Evolutionary conservation across 2,888 invertebrate species (phyloP), one percentile per base, ranked within the genome.

Genomic region (Pollenia griseotomentosa): DNA sequence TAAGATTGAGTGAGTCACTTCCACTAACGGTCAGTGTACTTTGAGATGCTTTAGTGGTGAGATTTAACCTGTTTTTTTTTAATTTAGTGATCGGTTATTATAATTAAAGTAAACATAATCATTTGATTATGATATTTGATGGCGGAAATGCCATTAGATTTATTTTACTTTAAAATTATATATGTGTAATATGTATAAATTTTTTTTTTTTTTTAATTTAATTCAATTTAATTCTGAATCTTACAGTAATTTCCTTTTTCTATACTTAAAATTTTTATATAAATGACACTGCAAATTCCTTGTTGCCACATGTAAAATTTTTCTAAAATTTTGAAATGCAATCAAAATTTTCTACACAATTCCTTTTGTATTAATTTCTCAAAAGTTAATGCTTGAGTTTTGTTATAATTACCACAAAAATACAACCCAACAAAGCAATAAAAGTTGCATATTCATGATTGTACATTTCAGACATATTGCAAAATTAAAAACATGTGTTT

Each of bases 361-460:
- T 51, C n/a, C 53, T 11, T 6, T 33, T 48, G 61, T 40, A 19
- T 63, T 77, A 77, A 55, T 70, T 61, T 48, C 3, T n/a, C 55
- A 68, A 80, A 78, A 79, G 80, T 82, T 79, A 70, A 77, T 61
- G 77, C 57, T 66, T 9, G 40, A 63, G n/a, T 55, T 70, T 70
- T 57, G 23, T 14, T 40, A 51, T 63, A 80, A 71, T 63, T 70
- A 55, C n/a, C 11, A 42, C 75, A 53, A n/a, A 46, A 51, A 84
- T 33, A 51, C 46, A 53, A 46, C 14, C 46, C 46, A 57, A 23
- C 19, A 48, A 46, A 48, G 53, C 12, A 40, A 78, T n/a, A 51
- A 84, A 68, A 87, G 55, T 33, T 63, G 78, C 74, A 74, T 57
- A 79, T 78, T 84, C 87, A 84, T 78, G 48, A 57, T 66, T 57